Percentiles rank a stretch among this genome's conserved stretches.
phyloP scores from a whole-genome alignment of 1,140 invertebrate species.

The Ectropis grisescens region DNA sequence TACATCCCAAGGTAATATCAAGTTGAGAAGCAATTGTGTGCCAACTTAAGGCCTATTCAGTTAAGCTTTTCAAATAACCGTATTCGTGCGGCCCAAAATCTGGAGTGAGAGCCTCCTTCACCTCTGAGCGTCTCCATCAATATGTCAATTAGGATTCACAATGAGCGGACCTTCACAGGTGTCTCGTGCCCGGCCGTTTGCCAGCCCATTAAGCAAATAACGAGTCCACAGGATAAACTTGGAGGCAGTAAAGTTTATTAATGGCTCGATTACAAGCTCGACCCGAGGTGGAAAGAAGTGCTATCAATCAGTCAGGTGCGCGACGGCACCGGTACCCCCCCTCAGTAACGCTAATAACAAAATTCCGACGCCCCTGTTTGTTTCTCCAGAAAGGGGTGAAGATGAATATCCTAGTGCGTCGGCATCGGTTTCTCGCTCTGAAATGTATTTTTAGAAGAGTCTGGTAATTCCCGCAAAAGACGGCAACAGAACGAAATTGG shows the following conservation, averaged over 20 bases:
- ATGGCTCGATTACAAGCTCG: constrained; percentile 68
- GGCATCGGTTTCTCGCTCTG: constrained; percentile 26
- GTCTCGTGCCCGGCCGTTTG: constrained; percentile 37
- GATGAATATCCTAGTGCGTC: constrained; percentile 52
- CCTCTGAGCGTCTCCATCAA: constrained; percentile 24
- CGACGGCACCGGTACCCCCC: constrained; percentile 48
- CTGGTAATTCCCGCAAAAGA: too few relatives aligned
- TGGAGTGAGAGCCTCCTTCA: constrained; percentile 6
- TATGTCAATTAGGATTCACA: constrained; percentile 38
- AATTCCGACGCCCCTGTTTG: constrained; percentile 64
- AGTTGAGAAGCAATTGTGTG: too few relatives aligned
- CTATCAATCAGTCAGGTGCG: constrained; percentile 68
- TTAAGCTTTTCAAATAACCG: too few relatives aligned
- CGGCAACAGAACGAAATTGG: too few relatives aligned
- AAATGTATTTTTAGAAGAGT: constrained; percentile 2
- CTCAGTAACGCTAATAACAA: constrained; percentile 66
- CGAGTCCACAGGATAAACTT: constrained; percentile 61
- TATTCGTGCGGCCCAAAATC: constrained; percentile 6
- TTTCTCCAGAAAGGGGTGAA: constrained; percentile 58
- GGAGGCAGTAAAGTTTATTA: constrained; percentile 67
- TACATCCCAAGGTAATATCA: too few relatives aligned
- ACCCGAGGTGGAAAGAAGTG: constrained; percentile 68
- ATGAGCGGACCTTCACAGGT: constrained; percentile 36
- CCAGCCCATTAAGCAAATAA: constrained; percentile 62
- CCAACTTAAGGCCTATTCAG: too few relatives aligned